Evolutionary conservation across 2,113 vertebrate species (phyloP), one percentile per base, ranked within the genome.

Genomic region (Oryzias celebensis): DNA sequence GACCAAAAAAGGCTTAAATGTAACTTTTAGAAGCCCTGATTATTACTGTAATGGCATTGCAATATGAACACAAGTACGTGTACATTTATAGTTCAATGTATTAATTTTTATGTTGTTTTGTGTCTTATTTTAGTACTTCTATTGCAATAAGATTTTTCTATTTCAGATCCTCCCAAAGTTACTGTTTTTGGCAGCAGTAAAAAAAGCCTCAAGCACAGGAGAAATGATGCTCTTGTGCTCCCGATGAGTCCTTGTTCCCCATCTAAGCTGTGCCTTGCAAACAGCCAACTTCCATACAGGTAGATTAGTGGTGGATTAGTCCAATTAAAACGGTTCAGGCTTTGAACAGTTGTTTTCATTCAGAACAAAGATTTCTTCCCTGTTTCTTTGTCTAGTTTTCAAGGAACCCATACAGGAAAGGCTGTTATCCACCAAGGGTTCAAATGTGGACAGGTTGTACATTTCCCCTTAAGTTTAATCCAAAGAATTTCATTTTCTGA

Each of bases 211-310:
- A 82, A 81, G 56, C 77, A 74, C 2, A 8, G 69, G 18, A 75
- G 75, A 62, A 90, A 84, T 12, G 62, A 83, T 41, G 80, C 88
- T 10, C 60, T 94, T 62, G 92, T 95, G 12, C 89, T 99, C 65
- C 94, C 95, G 0, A 72, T 73, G 57, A 95, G 95, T 51, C 95
- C 95, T n/a, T 78, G 85, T 20, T 73, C 70, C 53, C 92, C 93
- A 23, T 89, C 91, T n/a, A 77, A 66, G 12, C 78, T 93, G 72
- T 87, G 67, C 53, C 86, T 96, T 45, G 89, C 89, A 42, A 91
- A 91, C 50, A 78, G 88, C 41, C 88, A 93, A 65, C 31, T 79
- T 22, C 60, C 68, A 4, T 80, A 65, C 73, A 94, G 85, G 85
- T 89, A 63, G 4, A 71, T 41, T 18, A 28, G 36, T 15, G 4